Base-by-base conservation (phyloP, 1,140 invertebrate genomes). In the Capitella teleta region DNA sequence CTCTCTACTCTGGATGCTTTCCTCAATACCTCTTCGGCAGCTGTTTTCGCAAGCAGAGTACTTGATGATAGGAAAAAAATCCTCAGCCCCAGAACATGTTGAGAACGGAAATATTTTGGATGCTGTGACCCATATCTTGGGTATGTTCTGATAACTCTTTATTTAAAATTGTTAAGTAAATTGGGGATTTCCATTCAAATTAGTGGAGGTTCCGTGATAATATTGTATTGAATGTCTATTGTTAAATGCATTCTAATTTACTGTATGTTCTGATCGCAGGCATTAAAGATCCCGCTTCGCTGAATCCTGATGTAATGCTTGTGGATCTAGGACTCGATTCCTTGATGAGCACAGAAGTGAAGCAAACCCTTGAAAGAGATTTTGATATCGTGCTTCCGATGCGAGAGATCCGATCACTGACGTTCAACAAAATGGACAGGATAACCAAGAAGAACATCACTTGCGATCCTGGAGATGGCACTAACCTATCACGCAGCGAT, bases 321-420 rank as follows among this genome's bases (percentile, higher is more conserved):
- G 84, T 84, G 10, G 91, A 95, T 66, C 74, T 95, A 2, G 91
- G 91, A 44, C 88, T 96, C 82, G 91, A 95, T 61, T 92, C 87
- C 0, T 71, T 96, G 24, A 94, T 95, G 89, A 88, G 87, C 44
- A 87, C 91, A 0, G 91, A 95, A 75, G 90, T 95, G 48, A 94
- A 93, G 70, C 89, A 94, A 66, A 88, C 85, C 0, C 70, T 95
- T 2, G 89, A 94, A 66, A 78, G 88, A 38, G 86, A 86, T 57
- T 90, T 84, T 66, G 87, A 92, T 66, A 66, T 92, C 25, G 79
- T 87, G 8, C 8, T 32, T 8, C 30, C 30, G 30, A 32, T 32
- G 8, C 8, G n/a, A n/a, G 30, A 8, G n/a, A 32, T 32, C n/a
- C 30, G 30, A 10, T n/a, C 8, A n/a, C 30, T 32, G 30, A 32